These are phyloP conservation scores for Halictus quadricinctus DNA, from an alignment of 2,888 invertebrate species.

Conservation along the genomic window DNA sequence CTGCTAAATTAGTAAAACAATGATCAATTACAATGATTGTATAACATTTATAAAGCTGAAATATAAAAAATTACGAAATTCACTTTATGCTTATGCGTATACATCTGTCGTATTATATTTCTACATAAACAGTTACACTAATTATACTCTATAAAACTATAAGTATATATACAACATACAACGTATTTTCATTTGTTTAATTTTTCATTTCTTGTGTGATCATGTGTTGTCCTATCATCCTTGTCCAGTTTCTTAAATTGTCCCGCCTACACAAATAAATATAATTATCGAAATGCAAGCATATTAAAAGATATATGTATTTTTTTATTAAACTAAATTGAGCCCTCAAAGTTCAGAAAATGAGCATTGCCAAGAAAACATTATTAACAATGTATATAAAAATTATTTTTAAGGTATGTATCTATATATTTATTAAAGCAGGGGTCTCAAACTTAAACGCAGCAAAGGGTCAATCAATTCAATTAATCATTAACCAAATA, in stretches of 20 bases:
- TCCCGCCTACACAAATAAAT: conserved; percentile 19
- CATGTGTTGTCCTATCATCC: background rate
- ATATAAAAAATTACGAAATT: background rate
- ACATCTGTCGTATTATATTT: background rate
- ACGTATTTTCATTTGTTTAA: background rate
- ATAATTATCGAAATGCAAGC: background rate
- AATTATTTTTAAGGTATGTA: background rate
- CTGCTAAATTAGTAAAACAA: background rate
- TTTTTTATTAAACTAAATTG: background rate
- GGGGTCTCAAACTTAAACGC: background rate
- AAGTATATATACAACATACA: background rate
- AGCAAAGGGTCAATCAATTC: background rate
- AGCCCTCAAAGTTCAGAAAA: background rate
- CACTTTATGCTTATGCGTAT: background rate
- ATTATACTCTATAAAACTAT: background rate
- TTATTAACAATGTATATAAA: background rate
- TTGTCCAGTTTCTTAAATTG: background rate
- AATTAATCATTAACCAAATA: background rate
- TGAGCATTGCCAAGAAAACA: background rate
- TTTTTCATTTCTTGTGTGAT: background rate
- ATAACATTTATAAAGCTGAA: background rate
- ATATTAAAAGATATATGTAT: background rate
- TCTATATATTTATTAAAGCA: background rate
- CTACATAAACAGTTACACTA: conserved; percentile 5
- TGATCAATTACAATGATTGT: background rate